Evolutionary conservation across 2,797 vertebrate genomes (phyloP).

Genomic region (Tokudaia muenninki): DNA sequence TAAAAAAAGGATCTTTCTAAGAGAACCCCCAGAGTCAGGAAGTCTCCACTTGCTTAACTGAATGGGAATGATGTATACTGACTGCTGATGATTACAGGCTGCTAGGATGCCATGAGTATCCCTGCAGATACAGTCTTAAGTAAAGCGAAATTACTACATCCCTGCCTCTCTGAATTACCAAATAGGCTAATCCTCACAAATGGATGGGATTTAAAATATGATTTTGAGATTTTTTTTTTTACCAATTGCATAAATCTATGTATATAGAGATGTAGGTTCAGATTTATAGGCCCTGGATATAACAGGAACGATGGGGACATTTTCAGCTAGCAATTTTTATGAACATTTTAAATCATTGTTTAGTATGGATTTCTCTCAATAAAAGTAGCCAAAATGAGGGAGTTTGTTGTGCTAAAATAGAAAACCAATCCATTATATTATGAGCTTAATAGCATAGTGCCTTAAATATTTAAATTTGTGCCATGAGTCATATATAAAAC

Average conservation of each 20-base stretch:
- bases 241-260: conserved; percentile 80
- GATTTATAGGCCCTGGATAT: conserved; percentile 62
- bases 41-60: conserved; percentile 67
- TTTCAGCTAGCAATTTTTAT: conserved; percentile 52
- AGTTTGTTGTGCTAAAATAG: conserved; percentile 77
- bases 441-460: conserved; percentile 78
- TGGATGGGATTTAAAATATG: conserved; percentile 83
- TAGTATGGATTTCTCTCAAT: conserved; percentile 55
- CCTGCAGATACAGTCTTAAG: conserved; percentile 76
- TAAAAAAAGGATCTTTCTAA: conserved; percentile 12
- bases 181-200: conserved; percentile 85
- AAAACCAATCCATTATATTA: conserved; percentile 70
- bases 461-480: conserved; percentile 82
- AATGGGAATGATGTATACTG: conserved; percentile 63
- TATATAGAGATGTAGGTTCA: conserved; percentile 56
- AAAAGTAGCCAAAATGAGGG: conserved; percentile 67
- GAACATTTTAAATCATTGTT: conserved; percentile 47
- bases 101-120: conserved; percentile 76
- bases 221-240: conserved; percentile 70
- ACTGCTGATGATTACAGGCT: conserved; percentile 75
- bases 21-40: conserved; percentile 50
- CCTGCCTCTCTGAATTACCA: conserved; percentile 72
- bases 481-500: conserved; percentile 61
- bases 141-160: conserved; percentile 73
- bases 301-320: conserved; percentile 42